These are phyloP conservation scores for Bombus confusus DNA, from an alignment of 1,140 invertebrate species.

Conservation along the genomic window DNA sequence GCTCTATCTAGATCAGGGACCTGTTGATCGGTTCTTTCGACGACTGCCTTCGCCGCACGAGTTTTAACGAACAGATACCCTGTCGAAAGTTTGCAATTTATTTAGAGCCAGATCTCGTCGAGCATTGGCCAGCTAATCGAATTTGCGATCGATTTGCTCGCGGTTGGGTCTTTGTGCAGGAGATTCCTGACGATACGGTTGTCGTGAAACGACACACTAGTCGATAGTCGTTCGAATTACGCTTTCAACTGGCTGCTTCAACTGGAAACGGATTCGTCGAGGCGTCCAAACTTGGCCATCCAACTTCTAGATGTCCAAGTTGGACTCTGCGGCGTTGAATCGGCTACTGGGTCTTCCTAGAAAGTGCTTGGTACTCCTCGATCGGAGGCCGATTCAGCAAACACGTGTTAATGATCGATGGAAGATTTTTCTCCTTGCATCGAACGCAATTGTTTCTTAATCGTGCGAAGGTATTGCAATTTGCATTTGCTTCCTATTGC, in stretches of 20 bases:
- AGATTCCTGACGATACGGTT: slow-evolving; percentile 4
- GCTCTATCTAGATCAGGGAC: background rate
- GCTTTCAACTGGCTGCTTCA: slow-evolving; percentile 1
- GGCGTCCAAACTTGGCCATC: slow-evolving; percentile 35
- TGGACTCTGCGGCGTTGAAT: background rate
- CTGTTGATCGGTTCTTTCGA: slow-evolving; percentile 28
- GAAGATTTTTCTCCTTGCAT: too few relatives aligned
- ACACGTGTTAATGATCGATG: background rate
- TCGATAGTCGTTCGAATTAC: slow-evolving; percentile 86
- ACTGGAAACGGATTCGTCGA: background rate
- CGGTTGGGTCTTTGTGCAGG: background rate
- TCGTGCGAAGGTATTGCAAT: too few relatives aligned
- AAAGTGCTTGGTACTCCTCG: background rate
- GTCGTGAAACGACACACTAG: slow-evolving; percentile 8
- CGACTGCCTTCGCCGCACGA: too few relatives aligned
- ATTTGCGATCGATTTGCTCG: background rate
- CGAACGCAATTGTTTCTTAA: too few relatives aligned
- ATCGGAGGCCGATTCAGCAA: background rate
- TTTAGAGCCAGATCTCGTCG: background rate
- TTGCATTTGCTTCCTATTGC: too few relatives aligned
- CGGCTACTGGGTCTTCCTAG: background rate
- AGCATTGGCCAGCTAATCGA: background rate
- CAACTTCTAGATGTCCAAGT: slow-evolving; percentile 32
- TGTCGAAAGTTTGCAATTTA: background rate
- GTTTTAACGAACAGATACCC: too few relatives aligned